Percentiles rank a stretch among this genome's conserved stretches.
Conservation (phyloP, 2,113 vertebrate species). For the Tragulus kanchil region DNA sequence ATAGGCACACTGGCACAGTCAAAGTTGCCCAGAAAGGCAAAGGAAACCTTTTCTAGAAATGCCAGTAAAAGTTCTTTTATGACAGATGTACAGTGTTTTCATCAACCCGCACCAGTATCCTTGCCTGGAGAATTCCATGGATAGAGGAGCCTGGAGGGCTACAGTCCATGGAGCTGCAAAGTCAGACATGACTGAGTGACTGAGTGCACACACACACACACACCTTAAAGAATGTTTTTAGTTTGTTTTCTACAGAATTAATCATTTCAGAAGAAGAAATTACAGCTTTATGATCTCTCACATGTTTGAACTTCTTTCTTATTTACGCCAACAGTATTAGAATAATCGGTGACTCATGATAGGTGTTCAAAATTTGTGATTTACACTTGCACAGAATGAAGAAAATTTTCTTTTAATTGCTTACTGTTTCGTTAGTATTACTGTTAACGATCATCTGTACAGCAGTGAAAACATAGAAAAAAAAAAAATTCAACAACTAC, state of each 20-base stretch:
- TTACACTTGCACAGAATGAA: conserved; percentile 12
- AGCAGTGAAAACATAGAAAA: background rate
- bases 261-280: background rate
- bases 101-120: background rate
- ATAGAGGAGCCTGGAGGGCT: background rate
- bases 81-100: background rate
- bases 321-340: background rate
- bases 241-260: background rate
- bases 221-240: background rate
- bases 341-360: background rate
- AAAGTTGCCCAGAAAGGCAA: background rate
- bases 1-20: background rate
- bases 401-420: background rate
- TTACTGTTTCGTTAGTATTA: background rate
- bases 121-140: background rate
- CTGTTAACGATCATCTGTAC: background rate
- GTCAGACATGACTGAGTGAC: background rate
- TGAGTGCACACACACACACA: background rate
- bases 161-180: background rate
- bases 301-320: background rate
- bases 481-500: background rate
- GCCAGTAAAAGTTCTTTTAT: background rate
- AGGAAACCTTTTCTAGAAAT: background rate
- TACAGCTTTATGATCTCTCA: background rate
- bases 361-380: background rate